Evolutionary conservation across 2,797 vertebrate genomes (phyloP), one percentile per base, ranked within the genome.

Genomic region (Danionella dracula): DNA sequence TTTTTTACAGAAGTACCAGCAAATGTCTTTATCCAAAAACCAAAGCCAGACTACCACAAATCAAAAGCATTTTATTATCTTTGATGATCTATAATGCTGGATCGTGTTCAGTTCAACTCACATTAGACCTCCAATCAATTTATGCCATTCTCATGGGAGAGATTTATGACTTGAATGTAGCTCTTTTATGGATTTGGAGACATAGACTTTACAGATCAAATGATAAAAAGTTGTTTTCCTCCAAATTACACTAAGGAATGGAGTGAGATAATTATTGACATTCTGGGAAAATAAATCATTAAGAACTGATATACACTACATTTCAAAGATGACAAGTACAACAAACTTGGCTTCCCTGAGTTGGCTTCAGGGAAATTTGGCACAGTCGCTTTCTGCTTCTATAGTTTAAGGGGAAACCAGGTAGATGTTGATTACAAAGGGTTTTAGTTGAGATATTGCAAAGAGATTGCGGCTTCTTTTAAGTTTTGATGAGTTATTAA

Each of bases 71-170:
- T 15, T 62, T 57, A 34, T 16, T 35, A 35, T 70, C 17, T 42
- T 68, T 54, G 8, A 51, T 40, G 54, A 60, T 65, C 56, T 60
- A 27, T 41, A 53, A 41, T 17, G 44, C 46, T 21, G 35, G 20
- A 55, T 62, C 64, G 58, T 41, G 58, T 49, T 64, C 54, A 71
- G 45, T 51, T 51, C 53, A 59, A 62, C 65, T 63, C 38, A 15
- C 37, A 68, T 71, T 68, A 71, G 65, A 71, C 60, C 53, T 49
- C 7, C 34, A 17, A 37, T 48, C 9, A 15, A 23, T 56, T 42
- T 62, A 66, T 27, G 29, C 17, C 21, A 17, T 8, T 23, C 34
- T 32, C 51, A 37, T 16, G 9, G 2, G 12, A 29, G 37, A 41
- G 21, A 41, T 57, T 29, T 41, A 29, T 29, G 53, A 27, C 35